Conservation (phyloP, 2,113 vertebrate genomes). For the Eurystomus gularis region DNA sequence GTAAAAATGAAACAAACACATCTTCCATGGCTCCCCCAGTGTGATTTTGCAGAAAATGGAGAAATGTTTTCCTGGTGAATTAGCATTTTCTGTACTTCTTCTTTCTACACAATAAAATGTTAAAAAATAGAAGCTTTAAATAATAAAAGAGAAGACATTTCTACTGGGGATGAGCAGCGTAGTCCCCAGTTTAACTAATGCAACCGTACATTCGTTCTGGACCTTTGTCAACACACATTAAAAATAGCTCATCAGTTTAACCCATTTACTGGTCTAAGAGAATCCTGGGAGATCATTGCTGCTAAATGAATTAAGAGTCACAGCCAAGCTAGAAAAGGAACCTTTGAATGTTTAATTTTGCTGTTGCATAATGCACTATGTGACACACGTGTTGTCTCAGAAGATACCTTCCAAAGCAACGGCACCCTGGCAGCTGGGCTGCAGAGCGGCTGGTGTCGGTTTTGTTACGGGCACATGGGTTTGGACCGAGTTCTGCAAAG, state of each 20-base stretch:
- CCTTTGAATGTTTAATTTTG: not conserved
- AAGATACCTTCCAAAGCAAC: not conserved
- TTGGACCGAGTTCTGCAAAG: not conserved
- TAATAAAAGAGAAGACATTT: conserved; percentile 15
- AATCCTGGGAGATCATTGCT: not conserved
- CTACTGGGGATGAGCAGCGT: not conserved
- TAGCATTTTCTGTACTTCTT: not conserved
- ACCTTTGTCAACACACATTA: conserved; percentile 65
- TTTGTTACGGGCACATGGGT: accelerated
- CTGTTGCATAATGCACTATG: not conserved
- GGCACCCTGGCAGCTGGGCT: not conserved
- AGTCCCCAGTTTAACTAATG: not conserved
- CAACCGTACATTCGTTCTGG: conserved; percentile 1
- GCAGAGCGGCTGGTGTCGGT: not conserved
- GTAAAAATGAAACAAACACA: not conserved
- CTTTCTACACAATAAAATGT: not conserved
- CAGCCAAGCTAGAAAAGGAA: not conserved
- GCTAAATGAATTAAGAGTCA: not conserved
- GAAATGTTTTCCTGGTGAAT: not conserved
- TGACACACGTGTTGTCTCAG: not conserved
- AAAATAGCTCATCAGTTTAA: conserved; percentile 60
- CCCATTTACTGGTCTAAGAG: conserved; percentile 39
- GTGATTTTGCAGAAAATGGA: not conserved
- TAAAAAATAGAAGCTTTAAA: conserved; percentile 6
- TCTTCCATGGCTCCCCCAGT: not conserved